Base-by-base conservation (phyloP, 2,113 vertebrate genomes). In the human (Homo sapiens) region DNA sequence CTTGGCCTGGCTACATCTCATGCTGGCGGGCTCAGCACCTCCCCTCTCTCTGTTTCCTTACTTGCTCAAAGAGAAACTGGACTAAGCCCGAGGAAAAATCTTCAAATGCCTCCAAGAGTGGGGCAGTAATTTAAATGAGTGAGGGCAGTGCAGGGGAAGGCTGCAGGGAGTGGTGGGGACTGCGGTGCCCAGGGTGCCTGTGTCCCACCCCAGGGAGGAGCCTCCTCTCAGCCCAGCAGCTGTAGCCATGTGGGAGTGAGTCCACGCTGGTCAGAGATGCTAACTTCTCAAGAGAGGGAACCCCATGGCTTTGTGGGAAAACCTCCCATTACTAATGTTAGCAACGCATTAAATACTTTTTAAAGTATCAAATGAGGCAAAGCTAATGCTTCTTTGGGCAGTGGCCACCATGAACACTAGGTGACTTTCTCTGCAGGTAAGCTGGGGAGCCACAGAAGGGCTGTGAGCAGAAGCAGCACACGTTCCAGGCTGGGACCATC, bases 251-350 rank as follows among this genome's bases (percentile, higher is more conserved):
- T 6, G 8, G 55, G 68, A 45, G 14, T 5, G 13, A 17, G 59
- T 66, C 18, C 68, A 17, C 59, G 0, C 25, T n/a, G 82, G 45
- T n/a, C 50, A 27, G 30, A 82, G 8, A 9, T 14, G 30, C 95
- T 32, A 72, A 50, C 43, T 43, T 75, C 85, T 90, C 38, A 50
- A 75, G 86, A 82, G 59, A 93, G 86, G 52, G 48, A 96, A 91
- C 83, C 45, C 43, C 48, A 30, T 25, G 16, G 38, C 91, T 82
- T 81, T 22, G 88, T 25, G 86, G 70, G 96, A 78, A 89, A 91
- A 70, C 55, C 25, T 93, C 82, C 66, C 86, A 85, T 70, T 20
- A 23, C 83, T 93, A 80, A 78, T 61, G 78, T 72, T 55, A 96
- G 92, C 43, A 79, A 38, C 13, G 57, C 55, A 27, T 83, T 35